Conservation (phyloP, 2,113 vertebrate species). For the Paralichthys olivaceus region DNA sequence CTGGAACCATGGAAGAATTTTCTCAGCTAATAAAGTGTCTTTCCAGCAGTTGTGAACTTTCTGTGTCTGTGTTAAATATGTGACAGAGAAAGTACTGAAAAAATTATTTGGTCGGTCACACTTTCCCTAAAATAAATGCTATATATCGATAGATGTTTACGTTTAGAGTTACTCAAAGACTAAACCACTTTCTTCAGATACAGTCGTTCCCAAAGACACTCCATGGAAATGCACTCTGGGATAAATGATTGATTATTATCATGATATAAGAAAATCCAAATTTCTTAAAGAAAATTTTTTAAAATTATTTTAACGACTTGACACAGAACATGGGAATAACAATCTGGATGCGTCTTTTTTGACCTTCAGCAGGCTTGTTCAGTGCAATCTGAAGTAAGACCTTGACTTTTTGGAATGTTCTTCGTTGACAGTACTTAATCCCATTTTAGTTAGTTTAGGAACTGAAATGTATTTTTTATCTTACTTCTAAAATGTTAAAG, state of each 20-base stretch:
- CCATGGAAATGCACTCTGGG: slow-evolving; percentile 4
- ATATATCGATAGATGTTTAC: slow-evolving; percentile 37
- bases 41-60: not conserved
- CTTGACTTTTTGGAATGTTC: slow-evolving; percentile 44
- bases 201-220: slow-evolving; percentile 9
- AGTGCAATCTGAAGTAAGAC: slow-evolving; percentile 34
- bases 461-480: slow-evolving; percentile 12
- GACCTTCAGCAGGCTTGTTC: slow-evolving; percentile 14
- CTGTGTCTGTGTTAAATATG: too few relatives aligned
- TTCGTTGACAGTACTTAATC: slow-evolving; percentile 16
- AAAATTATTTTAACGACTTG: too few relatives aligned
- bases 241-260: slow-evolving; percentile 3
- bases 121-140: slow-evolving; percentile 12
- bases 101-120: not conserved
- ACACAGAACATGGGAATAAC: too few relatives aligned
- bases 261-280: slow-evolving; percentile 3
- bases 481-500: slow-evolving; percentile 25
- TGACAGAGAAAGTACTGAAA: slow-evolving; percentile 4
- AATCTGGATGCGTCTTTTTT: not conserved
- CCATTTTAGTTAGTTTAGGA: slow-evolving; percentile 15
- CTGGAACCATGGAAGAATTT: slow-evolving; percentile 16
- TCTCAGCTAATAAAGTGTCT: slow-evolving; percentile 17
- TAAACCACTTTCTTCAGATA: not conserved
- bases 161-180: slow-evolving; percentile 13
- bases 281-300: not conserved